phyloP scores from a whole-genome alignment of 37 sponge, comb jelly and placozoan genomes.

The Halisarca cf. caerulea region DNA sequence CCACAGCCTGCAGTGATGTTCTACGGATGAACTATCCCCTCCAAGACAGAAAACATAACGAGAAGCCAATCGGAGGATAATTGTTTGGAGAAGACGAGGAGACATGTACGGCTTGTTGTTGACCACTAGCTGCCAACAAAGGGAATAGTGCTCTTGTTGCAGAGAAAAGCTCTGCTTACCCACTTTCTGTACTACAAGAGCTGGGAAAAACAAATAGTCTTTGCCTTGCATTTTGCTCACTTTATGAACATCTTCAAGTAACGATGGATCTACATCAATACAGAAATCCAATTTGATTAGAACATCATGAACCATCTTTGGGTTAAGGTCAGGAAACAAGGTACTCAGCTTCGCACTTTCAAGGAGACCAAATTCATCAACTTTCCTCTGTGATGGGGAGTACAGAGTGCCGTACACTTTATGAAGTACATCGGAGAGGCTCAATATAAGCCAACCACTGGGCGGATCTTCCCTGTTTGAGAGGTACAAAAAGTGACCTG shows the following conservation, averaged over 20 bases:
- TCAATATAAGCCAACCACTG: neutral
- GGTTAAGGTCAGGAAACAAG: neutral
- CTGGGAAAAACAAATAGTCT: neutral
- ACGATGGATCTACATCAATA: neutral
- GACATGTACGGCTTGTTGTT: neutral
- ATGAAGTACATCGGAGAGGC: neutral
- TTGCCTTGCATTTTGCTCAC: neutral
- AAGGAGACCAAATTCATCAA: constrained; percentile 2
- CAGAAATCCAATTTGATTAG: neutral
- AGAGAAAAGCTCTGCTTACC: no score
- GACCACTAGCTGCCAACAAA: neutral
- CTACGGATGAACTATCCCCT: no score
- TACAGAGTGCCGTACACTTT: neutral
- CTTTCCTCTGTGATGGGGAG: neutral
- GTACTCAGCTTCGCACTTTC: neutral
- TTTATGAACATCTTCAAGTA: neutral
- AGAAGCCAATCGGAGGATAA: neutral
- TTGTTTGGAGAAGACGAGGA: neutral
- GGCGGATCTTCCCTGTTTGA: neutral
- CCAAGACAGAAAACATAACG: neutral
- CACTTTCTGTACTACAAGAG: no score
- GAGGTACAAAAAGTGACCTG: neutral
- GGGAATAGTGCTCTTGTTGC: neutral
- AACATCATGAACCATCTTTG: neutral
- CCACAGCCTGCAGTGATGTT: neutral